phyloP scores from a whole-genome alignment of 64 coral and sea anemone species.

The Porites australiensis region DNA sequence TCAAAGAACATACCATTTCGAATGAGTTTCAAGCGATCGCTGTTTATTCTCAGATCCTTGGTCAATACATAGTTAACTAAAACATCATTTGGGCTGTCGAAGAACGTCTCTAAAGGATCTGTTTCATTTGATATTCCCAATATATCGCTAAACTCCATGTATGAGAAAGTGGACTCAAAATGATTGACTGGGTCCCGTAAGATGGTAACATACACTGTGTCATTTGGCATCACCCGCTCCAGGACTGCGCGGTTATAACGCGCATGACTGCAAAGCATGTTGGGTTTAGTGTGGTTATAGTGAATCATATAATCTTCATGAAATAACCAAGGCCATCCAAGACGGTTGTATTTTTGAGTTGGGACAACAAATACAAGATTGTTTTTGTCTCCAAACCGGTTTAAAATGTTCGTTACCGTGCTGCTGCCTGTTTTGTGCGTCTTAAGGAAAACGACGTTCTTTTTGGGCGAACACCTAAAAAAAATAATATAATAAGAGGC shows the following conservation, averaged over 20 bases:
- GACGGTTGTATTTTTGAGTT: conserved; percentile 68
- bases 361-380: conserved; percentile 82
- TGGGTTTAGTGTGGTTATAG: conserved; percentile 44
- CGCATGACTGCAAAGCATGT: conserved; percentile 90
- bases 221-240: conserved; percentile 83
- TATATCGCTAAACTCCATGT: conserved; percentile 90
- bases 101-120: conserved; percentile 78
- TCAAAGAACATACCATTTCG: conserved; percentile 99
- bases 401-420: conserved; percentile 90
- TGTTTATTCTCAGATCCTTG: conserved; percentile 82
- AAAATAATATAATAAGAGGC: background rate
- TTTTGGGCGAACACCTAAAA: conserved; percentile 78
- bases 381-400: conserved; percentile 89
- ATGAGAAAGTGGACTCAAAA: conserved; percentile 92
- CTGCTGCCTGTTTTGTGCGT: conserved; percentile 96
- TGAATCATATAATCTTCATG: conserved; percentile 62
- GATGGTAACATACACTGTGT: conserved; percentile 93
- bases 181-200: conserved; percentile 89
- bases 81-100: conserved; percentile 86
- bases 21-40: conserved; percentile 93
- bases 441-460: conserved; percentile 92
- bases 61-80: conserved; percentile 88
- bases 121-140: conserved; percentile 85
- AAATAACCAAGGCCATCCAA: conserved; percentile 94
- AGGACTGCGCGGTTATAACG: conserved; percentile 82